Conservation (phyloP, 2,888 invertebrate genomes). For the Zaprionus obscuricornis region DNA sequence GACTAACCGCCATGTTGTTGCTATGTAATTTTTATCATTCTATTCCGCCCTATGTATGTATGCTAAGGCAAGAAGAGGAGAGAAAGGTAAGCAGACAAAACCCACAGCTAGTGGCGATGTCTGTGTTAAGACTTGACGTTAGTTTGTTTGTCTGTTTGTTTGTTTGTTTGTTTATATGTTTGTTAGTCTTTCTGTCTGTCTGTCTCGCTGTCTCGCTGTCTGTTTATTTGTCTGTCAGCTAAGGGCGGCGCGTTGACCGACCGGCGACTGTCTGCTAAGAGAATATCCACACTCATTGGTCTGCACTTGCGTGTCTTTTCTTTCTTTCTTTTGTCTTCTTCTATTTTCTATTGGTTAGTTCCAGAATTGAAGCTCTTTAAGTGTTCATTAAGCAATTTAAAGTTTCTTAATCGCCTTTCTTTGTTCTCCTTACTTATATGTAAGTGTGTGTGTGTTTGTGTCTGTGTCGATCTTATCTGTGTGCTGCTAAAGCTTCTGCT, state of each 20-base stretch:
- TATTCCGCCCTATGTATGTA: background rate
- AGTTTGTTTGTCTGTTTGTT: constrained; percentile 29
- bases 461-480: too few species aligned
- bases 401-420: constrained; percentile 60
- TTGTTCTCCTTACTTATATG: constrained; percentile 4
- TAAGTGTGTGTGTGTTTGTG: background rate
- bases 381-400: constrained; percentile 76
- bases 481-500: too few species aligned
- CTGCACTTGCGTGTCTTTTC: constrained; percentile 11
- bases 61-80: too few species aligned
- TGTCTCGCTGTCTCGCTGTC: constrained; percentile 35
- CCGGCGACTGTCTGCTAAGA: constrained; percentile 53
- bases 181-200: constrained; percentile 36
- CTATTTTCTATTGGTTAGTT: constrained; percentile 50
- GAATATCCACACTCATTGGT: constrained; percentile 3
- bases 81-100: constrained; percentile 2
- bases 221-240: constrained; percentile 45
- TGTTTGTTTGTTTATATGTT: constrained; percentile 54
- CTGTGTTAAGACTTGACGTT: constrained; percentile 39
- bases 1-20: constrained; percentile 60
- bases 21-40: constrained; percentile 47
- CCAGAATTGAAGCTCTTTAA: constrained; percentile 56
- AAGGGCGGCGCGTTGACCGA: constrained; percentile 72
- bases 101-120: constrained; percentile 24
- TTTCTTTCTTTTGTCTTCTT: background rate